These are phyloP conservation scores for Epinotia demarniana DNA, from an alignment of 2,888 invertebrate species.

Conservation along the genomic window DNA sequence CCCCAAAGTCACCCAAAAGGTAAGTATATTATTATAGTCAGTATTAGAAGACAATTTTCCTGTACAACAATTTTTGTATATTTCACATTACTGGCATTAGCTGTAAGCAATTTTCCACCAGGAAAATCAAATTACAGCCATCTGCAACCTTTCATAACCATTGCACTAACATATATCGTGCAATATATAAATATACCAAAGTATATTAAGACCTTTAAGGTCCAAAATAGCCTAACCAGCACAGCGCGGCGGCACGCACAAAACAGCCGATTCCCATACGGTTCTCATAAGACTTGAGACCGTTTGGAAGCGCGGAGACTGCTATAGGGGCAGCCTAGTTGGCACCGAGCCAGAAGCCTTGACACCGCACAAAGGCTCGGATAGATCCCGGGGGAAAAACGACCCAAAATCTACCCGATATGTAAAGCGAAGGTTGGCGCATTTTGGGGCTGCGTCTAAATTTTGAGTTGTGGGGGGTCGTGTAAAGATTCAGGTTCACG, in stretches of 20 bases:
- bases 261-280: background rate
- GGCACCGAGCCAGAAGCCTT: constrained; percentile 58
- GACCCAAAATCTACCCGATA: constrained; percentile 16
- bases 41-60: no score
- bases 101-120: background rate
- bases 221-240: constrained; percentile 28
- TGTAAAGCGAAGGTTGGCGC: background rate
- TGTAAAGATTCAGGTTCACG: no score
- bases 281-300: background rate
- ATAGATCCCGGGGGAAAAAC: constrained; percentile 29
- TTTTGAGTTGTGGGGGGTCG: background rate
- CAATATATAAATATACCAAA: constrained; percentile 9
- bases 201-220: constrained; percentile 21
- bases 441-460: background rate
- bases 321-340: constrained; percentile 54
- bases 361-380: constrained; percentile 43
- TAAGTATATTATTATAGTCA: no score
- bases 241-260: background rate
- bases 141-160: background rate
- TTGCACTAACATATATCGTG: background rate
- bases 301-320: background rate
- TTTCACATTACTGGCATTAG: background rate
- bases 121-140: constrained; percentile 1
- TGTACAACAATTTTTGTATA: background rate
- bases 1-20: no score